A percentile compares a stretch with the other conserved stretches of the same genome.
These are phyloP conservation scores for Elgaria multicarinata DNA, from an alignment of 2,113 vertebrate genomes.

Conservation along the genomic window DNA sequence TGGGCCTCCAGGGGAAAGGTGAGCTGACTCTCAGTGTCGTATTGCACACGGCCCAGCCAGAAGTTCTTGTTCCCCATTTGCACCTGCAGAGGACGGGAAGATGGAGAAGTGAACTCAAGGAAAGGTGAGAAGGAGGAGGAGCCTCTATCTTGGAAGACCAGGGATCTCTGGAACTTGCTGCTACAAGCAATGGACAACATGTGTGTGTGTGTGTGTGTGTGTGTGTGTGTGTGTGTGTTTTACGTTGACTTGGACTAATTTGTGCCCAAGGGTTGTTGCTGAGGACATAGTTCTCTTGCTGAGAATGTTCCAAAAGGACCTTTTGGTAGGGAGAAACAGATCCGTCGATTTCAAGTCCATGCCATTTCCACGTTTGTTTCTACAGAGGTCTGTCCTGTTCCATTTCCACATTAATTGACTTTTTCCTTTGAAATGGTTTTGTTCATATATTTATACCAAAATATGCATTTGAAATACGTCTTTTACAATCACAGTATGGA, in stretches of 20 bases:
- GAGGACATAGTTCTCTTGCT: background rate
- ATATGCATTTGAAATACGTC: too few species aligned
- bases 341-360: background rate
- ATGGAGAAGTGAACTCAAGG: background rate
- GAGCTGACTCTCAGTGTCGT: constrained; percentile 88
- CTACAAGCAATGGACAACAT: too few species aligned
- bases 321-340: background rate
- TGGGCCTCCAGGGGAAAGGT: constrained; percentile 95
- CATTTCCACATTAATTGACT: too few species aligned
- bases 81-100: constrained; percentile 72
- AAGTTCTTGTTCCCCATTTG: constrained; percentile 95
- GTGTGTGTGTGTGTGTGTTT: too few species aligned
- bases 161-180: background rate
- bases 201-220: too few species aligned
- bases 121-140: too few species aligned
- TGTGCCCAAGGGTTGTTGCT: background rate
- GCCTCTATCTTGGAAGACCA: background rate
- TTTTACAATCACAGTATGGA: too few species aligned
- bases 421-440: too few species aligned
- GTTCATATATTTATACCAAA: too few species aligned
- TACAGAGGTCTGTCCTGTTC: too few species aligned
- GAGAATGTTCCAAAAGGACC: background rate
- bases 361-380: background rate
- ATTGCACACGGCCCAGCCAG: constrained; percentile 91
- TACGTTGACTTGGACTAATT: too few species aligned